Percentiles rank a stretch among this genome's conserved stretches.
phyloP scores from a whole-genome alignment of 1,140 invertebrate genomes.

The Mizuhopecten yessoensis region DNA sequence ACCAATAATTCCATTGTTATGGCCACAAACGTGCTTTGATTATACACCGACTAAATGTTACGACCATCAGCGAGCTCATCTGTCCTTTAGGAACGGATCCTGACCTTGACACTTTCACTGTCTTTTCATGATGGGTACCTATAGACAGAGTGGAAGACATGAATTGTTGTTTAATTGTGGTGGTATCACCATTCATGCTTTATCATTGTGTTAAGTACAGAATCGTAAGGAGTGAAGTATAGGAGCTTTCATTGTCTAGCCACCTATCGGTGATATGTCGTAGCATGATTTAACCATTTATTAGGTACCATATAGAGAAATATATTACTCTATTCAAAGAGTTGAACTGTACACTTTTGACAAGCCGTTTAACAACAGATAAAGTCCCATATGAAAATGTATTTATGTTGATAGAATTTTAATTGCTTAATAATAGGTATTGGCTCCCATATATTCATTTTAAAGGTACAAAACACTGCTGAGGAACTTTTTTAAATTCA shows the following conservation, averaged over 20 bases:
- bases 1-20: not conserved
- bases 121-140: not conserved
- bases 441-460: not conserved
- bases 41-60: not conserved
- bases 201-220: too few species aligned
- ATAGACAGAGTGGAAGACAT: not conserved
- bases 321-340: not conserved
- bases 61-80: not conserved
- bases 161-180: too few species aligned
- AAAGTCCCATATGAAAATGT: not conserved
- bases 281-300: not conserved
- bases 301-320: not conserved
- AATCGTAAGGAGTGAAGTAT: too few species aligned
- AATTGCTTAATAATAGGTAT: conserved; percentile 15
- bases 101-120: not conserved
- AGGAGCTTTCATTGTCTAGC: too few species aligned
- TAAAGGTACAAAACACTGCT: not conserved
- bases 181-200: too few species aligned
- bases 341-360: not conserved
- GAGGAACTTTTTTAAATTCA: not conserved
- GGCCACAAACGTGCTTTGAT: not conserved
- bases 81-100: not conserved
- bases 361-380: not conserved
- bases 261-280: not conserved
- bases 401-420: not conserved